These are phyloP conservation scores for Eretmochelys imbricata DNA, from an alignment of 2,113 vertebrate genomes.

Conservation along the genomic window DNA sequence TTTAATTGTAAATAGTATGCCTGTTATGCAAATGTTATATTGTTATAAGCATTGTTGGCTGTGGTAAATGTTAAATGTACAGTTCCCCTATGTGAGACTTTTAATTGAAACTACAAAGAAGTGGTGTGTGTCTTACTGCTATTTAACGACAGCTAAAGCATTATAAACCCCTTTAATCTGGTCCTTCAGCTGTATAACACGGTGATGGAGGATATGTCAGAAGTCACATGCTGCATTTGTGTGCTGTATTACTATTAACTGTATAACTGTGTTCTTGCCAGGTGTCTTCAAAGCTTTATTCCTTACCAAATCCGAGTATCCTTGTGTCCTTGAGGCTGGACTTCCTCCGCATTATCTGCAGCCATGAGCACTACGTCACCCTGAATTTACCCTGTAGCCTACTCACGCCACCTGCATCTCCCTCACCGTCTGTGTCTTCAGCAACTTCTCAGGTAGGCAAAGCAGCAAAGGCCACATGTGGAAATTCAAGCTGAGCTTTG, in stretches of 20 bases:
- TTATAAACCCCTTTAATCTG: neutral
- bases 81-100: neutral
- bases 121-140: neutral
- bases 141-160: neutral
- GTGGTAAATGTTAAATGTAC: neutral
- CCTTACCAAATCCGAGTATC: slow-evolving; percentile 88
- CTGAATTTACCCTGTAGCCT: slow-evolving; percentile 95
- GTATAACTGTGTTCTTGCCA: slow-evolving; percentile 23
- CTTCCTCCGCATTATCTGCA: slow-evolving; percentile 94
- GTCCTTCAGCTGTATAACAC: neutral
- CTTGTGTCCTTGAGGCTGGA: slow-evolving; percentile 93
- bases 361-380: slow-evolving; percentile 98
- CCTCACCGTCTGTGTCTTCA: slow-evolving; percentile 96
- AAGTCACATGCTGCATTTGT: neutral
- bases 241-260: neutral
- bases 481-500: neutral
- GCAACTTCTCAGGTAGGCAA: slow-evolving; percentile 93
- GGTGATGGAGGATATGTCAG: neutral
- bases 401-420: slow-evolving; percentile 95
- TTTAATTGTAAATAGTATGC: neutral
- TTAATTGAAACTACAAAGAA: neutral
- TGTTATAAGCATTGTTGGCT: fast-evolving
- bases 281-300: slow-evolving; percentile 93
- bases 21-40: neutral
- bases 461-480: neutral